phyloP scores from a whole-genome alignment of 2,888 invertebrate genomes.

The Orthosia gothica region DNA sequence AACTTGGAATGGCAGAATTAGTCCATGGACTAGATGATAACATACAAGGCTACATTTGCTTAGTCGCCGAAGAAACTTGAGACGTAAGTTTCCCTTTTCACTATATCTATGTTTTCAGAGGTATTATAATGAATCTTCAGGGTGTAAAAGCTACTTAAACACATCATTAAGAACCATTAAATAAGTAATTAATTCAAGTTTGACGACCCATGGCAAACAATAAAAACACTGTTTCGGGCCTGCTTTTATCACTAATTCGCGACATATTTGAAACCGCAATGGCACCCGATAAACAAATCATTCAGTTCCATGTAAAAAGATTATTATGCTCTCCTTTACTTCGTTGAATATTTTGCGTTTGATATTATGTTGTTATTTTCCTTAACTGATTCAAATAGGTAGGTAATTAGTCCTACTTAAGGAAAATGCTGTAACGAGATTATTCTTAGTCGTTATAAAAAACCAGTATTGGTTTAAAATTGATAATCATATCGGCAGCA shows the following conservation, averaged over 20 bases:
- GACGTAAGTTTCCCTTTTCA: conserved; percentile 13
- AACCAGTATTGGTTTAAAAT: conserved; percentile 12
- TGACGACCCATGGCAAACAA: background rate
- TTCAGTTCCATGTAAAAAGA: background rate
- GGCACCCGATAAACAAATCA: background rate
- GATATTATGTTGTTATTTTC: conserved; percentile 5
- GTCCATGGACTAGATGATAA: conserved; percentile 66
- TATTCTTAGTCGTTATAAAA: background rate
- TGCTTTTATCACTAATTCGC: conserved; percentile 5
- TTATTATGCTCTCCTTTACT: background rate
- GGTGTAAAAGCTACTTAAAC: conserved; percentile 11
- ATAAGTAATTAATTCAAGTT: conserved; percentile 7
- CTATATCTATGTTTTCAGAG: background rate
- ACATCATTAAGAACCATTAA: background rate
- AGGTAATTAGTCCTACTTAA: conserved; percentile 1
- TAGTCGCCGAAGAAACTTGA: conserved; percentile 30
- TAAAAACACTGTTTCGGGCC: background rate
- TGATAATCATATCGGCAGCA: conserved; percentile 1
- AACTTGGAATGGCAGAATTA: conserved; percentile 69
- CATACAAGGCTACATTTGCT: conserved; percentile 62
- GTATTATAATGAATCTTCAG: conserved; percentile 10
- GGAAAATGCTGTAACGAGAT: conserved; percentile 6
- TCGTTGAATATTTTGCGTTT: background rate
- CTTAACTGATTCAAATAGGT: background rate
- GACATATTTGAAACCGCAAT: conserved; percentile 1